These are phyloP conservation scores for Sminthurinus signatus DNA, from an alignment of 1,140 invertebrate species.

Conservation along the genomic window DNA sequence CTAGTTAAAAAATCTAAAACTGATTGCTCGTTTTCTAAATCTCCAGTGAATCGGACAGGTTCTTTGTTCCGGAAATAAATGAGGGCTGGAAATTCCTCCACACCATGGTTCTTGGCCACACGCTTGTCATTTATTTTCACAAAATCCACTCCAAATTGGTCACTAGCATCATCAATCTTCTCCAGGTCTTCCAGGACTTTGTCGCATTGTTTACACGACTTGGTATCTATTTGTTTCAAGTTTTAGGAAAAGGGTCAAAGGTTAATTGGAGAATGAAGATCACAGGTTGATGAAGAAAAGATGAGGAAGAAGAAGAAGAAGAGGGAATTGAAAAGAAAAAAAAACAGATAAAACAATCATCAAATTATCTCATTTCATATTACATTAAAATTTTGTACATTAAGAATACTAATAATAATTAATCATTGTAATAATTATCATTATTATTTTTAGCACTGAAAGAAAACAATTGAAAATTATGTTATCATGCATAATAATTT, in stretches of 20 bases:
- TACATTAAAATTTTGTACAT: too few species aligned
- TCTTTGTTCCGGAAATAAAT: conserved; percentile 90
- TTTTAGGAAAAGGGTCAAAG: too few species aligned
- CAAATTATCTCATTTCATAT: too few species aligned
- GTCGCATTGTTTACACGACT: conserved; percentile 85
- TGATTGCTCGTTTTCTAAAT: conserved; percentile 88
- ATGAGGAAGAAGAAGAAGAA: too few species aligned
- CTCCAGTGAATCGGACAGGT: conserved; percentile 67
- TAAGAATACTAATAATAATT: background rate
- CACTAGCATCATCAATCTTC: conserved; percentile 66
- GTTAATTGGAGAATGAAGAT: too few species aligned
- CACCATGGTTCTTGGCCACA: conserved; percentile 88
- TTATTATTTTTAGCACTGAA: background rate
- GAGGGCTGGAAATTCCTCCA: conserved; percentile 86
- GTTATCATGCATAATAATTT: background rate
- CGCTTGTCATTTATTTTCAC: conserved; percentile 94
- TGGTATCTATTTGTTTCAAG: conserved; percentile 77
- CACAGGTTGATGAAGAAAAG: too few species aligned
- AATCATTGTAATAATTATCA: background rate
- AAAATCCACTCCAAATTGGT: conserved; percentile 87
- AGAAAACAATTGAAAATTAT: background rate
- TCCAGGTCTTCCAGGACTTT: conserved; percentile 82
- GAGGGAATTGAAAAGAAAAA: too few species aligned
- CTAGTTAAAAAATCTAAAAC: conserved; percentile 88
- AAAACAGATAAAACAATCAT: too few species aligned